Conservation (phyloP, 2,797 vertebrate species). For the Microtus agrestis region DNA sequence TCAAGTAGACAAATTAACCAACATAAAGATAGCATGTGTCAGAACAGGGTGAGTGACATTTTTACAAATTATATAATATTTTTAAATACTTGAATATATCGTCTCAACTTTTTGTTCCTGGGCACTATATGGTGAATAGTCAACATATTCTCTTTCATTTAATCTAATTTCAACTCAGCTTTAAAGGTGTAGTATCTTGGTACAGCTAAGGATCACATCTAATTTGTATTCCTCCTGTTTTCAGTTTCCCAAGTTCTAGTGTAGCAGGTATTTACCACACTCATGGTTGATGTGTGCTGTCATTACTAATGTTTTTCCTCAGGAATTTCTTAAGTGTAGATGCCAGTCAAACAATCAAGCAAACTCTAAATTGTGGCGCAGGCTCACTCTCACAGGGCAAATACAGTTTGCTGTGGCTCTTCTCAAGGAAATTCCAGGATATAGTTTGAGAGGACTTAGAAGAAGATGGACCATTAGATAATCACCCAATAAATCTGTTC, state of each 20-base stretch:
- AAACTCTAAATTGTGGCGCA: neutral
- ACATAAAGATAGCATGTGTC: neutral
- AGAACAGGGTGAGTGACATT: neutral
- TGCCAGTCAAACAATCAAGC: neutral
- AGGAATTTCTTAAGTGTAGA: neutral
- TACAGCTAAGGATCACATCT: neutral
- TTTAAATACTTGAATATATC: constrained; percentile 15
- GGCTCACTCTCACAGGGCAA: neutral
- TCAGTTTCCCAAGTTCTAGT: too few relatives aligned
- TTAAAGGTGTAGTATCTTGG: neutral
- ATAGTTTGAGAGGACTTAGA: neutral
- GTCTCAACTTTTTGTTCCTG: neutral
- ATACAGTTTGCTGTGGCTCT: neutral
- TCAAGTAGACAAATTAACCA: neutral
- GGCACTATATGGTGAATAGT: neutral
- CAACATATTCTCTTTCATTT: neutral
- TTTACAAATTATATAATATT: neutral
- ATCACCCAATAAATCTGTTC: neutral
- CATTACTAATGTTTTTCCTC: neutral
- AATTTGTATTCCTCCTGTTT: neutral
- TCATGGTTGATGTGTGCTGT: neutral
- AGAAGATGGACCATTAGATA: neutral
- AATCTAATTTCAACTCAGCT: neutral
- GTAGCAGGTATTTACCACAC: too few relatives aligned
- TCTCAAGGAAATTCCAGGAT: neutral